A percentile compares a stretch with the other conserved stretches of the same genome.
These are phyloP conservation scores for Desmodus rotundus DNA, from an alignment of 2,113 vertebrate species.

Conservation along the genomic window DNA sequence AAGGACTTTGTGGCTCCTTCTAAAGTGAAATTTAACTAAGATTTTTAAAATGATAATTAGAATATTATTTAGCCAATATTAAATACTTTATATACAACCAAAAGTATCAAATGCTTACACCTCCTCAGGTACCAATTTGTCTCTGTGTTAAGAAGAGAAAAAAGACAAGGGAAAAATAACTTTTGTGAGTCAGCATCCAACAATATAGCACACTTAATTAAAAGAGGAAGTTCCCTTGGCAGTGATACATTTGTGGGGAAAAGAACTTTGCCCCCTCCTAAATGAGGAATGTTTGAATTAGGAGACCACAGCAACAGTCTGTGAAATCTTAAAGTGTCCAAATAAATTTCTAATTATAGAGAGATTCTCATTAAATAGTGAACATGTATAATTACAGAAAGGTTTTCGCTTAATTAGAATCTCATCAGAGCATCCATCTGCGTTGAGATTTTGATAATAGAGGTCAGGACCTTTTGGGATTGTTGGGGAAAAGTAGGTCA, in stretches of 20 bases:
- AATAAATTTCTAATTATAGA: slow-evolving; percentile 77
- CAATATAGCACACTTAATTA: slow-evolving; percentile 61
- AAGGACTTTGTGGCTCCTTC: neutral
- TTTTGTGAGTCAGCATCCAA: slow-evolving; percentile 32
- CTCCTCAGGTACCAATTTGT: neutral
- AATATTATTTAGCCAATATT: neutral
- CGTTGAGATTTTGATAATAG: slow-evolving; percentile 75
- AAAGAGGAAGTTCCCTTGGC: slow-evolving; percentile 60
- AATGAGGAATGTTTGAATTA: slow-evolving; percentile 70
- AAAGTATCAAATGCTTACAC: neutral
- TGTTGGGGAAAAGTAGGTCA: slow-evolving; percentile 69
- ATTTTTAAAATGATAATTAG: neutral
- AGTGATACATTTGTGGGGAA: slow-evolving; percentile 57
- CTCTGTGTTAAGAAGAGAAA: neutral
- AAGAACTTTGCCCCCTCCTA: slow-evolving; percentile 62
- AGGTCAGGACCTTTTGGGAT: slow-evolving; percentile 68
- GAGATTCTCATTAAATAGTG: slow-evolving; percentile 73
- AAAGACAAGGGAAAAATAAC: slow-evolving; percentile 5
- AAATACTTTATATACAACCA: neutral
- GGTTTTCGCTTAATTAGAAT: slow-evolving; percentile 78
- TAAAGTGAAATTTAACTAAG: neutral
- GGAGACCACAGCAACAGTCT: neutral
- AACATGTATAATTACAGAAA: slow-evolving; percentile 77
- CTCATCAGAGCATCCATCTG: slow-evolving; percentile 74
- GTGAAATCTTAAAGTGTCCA: slow-evolving; percentile 69